Conservation (phyloP, 1,140 invertebrate species). For the Leptinotarsa undecemlineata region DNA sequence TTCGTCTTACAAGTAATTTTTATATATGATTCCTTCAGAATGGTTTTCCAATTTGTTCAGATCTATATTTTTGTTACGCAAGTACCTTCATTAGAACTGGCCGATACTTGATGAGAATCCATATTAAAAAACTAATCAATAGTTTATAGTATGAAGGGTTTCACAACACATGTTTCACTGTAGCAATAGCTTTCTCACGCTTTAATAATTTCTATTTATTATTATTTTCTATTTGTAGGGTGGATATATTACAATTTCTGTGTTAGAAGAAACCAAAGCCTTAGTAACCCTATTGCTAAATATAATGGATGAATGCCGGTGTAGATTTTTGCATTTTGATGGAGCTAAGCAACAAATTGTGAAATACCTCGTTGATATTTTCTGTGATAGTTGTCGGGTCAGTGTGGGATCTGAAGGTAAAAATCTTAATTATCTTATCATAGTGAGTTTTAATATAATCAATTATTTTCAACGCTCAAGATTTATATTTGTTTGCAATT, state of each 20-base stretch:
- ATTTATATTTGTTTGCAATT: not conserved
- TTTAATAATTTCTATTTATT: too few relatives aligned
- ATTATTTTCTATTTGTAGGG: slow-evolving; percentile 26
- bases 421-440: not conserved
- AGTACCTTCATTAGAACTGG: too few relatives aligned
- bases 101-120: too few relatives aligned
- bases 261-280: slow-evolving; percentile 15
- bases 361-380: slow-evolving; percentile 29
- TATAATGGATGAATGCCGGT: slow-evolving; percentile 29
- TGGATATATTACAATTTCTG: slow-evolving; percentile 4
- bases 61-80: too few relatives aligned
- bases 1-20: too few relatives aligned
- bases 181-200: too few relatives aligned
- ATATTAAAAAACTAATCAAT: too few relatives aligned
- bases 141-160: too few relatives aligned
- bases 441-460: not conserved
- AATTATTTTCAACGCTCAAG: not conserved
- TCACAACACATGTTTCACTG: too few relatives aligned
- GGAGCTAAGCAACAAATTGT: slow-evolving; percentile 34
- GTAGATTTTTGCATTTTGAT: slow-evolving; percentile 40
- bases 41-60: too few relatives aligned
- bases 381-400: slow-evolving; percentile 2
- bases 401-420: slow-evolving; percentile 14
- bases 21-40: too few relatives aligned
- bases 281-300: slow-evolving; percentile 23